Evolutionary conservation across 2,113 vertebrate genomes (phyloP).

Genomic region (Strix uralensis): DNA sequence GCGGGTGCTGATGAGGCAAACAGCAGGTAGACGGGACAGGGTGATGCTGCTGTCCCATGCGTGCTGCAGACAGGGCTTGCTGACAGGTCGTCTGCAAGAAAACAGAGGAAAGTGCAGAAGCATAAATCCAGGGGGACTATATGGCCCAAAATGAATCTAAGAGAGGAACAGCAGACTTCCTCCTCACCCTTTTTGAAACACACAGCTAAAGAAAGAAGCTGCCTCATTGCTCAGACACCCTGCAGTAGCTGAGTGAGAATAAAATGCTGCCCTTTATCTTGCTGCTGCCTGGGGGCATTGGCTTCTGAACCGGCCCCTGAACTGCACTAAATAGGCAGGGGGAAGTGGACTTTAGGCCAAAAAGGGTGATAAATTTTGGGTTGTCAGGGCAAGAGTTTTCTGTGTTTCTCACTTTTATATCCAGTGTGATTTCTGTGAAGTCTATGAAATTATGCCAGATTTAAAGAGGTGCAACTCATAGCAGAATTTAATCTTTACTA

Average conservation of each 20-base stretch:
- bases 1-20: background rate
- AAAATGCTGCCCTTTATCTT: background rate
- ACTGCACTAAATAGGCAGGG: background rate
- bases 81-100: background rate
- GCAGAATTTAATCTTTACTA: constrained; percentile 11
- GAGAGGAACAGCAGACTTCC: background rate
- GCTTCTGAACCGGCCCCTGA: accelerated
- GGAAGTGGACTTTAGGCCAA: background rate
- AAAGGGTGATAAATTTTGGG: background rate
- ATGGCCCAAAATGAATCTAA: background rate
- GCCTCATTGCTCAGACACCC: background rate
- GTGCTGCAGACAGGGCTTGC: background rate
- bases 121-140: background rate
- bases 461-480: background rate
- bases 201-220: background rate
- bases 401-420: background rate
- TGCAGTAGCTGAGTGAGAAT: background rate
- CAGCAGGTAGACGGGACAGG: background rate
- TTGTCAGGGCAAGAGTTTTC: background rate
- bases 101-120: background rate
- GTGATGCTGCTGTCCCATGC: background rate
- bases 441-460: background rate
- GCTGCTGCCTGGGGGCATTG: background rate
- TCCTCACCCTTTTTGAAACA: background rate
- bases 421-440: constrained; percentile 20